Evolutionary conservation across 2,113 vertebrate genomes (phyloP).

Genomic region (Propithecus coquereli): DNA sequence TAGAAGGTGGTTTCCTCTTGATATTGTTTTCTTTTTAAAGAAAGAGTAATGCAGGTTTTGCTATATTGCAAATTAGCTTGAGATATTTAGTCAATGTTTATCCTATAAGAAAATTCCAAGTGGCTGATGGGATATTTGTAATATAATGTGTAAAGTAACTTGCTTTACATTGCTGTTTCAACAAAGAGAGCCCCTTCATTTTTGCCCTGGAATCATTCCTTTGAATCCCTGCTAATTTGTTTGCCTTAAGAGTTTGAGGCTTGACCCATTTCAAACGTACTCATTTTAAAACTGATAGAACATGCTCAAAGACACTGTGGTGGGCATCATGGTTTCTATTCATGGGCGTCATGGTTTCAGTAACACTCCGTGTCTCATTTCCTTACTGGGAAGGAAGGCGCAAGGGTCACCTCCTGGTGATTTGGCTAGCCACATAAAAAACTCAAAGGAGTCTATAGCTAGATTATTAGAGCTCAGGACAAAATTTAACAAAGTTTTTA

Average conservation of each 20-base stretch:
- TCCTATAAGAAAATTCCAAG: not conserved
- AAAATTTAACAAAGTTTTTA: not conserved
- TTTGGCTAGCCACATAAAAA: not conserved
- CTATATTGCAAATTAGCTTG: not conserved
- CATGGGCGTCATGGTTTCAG: fast-evolving
- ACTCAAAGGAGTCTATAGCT: not conserved
- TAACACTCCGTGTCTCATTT: fast-evolving
- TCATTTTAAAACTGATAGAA: too few species aligned
- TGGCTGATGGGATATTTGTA: not conserved
- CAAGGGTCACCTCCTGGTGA: fast-evolving
- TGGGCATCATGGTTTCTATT: too few species aligned
- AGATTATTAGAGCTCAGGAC: not conserved
- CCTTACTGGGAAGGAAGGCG: not conserved
- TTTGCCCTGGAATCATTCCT: not conserved
- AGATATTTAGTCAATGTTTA: not conserved
- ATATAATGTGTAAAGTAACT: not conserved
- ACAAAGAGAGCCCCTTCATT: not conserved
- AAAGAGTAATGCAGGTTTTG: not conserved
- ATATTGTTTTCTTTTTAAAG: not conserved
- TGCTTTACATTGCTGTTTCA: not conserved
- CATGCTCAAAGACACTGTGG: fast-evolving
- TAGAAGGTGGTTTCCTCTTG: not conserved
- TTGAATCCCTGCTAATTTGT: not conserved
- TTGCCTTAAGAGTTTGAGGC: not conserved
- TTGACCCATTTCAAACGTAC: not conserved